Evolutionary conservation across 2,113 vertebrate species (phyloP).

Genomic region (Stigmatopora argus): DNA sequence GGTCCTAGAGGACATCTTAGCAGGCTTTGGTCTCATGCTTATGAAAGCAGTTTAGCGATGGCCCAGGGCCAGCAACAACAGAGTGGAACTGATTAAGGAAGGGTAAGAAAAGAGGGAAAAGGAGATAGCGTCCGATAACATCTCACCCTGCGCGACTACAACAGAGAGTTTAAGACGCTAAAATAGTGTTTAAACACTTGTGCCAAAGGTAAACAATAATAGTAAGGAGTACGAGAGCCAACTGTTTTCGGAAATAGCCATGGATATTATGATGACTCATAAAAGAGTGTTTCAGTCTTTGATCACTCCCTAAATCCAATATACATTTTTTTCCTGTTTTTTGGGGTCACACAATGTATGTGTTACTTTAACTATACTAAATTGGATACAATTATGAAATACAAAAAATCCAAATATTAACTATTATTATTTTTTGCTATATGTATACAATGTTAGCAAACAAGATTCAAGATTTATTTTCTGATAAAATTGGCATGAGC

Average conservation of each 20-base stretch:
- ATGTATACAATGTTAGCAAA: too few species aligned
- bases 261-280: conserved; percentile 3
- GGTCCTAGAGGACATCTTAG: conserved; percentile 48
- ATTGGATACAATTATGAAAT: too few species aligned
- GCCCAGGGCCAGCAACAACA: conserved; percentile 64
- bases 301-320: neutral
- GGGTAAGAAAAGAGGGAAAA: conserved; percentile 47
- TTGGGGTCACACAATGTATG: neutral
- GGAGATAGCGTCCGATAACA: conserved; percentile 66
- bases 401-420: too few species aligned
- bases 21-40: conserved; percentile 59
- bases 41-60: conserved; percentile 64
- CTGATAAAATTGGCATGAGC: too few species aligned
- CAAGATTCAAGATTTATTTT: too few species aligned
- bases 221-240: conserved; percentile 12
- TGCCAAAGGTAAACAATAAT: conserved; percentile 50
- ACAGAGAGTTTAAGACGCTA: conserved; percentile 54
- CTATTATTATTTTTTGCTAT: too few species aligned
- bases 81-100: conserved; percentile 65
- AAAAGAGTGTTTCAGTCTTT: conserved; percentile 7
- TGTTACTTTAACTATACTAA: neutral
- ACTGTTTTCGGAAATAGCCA: conserved; percentile 25
- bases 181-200: conserved; percentile 33
- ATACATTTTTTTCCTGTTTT: neutral
- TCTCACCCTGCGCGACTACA: conserved; percentile 64